Percentiles rank a stretch among this genome's conserved stretches.
Evolutionary conservation across 2,888 invertebrate species (phyloP).

Genomic region (Polyommatus iphigenia): DNA sequence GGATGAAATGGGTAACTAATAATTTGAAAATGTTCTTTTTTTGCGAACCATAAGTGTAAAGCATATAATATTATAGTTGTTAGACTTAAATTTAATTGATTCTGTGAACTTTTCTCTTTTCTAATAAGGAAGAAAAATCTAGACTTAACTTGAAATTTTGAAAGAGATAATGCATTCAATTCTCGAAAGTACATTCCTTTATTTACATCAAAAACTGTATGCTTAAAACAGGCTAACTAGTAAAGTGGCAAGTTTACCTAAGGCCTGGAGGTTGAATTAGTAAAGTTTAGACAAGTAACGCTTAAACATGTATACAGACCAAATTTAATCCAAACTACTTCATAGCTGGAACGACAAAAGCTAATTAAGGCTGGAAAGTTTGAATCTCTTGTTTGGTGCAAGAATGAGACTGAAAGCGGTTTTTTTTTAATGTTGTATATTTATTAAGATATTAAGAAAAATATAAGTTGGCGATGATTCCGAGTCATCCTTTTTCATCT

Average conservation of each 20-base stretch:
- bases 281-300: conserved; percentile 28
- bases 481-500: no score
- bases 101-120: no score
- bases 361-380: conserved; percentile 49
- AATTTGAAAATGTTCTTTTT: no score
- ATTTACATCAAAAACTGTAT: not conserved
- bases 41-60: no score
- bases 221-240: not conserved
- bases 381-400: conserved; percentile 32
- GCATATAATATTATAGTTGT: no score
- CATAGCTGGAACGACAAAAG: conserved; percentile 53
- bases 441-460: no score
- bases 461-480: no score
- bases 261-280: conserved; percentile 20
- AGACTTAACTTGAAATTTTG: not conserved
- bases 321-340: conserved; percentile 44
- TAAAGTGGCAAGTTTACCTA: conserved; percentile 22
- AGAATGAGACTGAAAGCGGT: not conserved
- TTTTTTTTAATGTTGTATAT: no score
- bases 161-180: not conserved
- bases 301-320: conserved; percentile 34
- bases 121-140: no score
- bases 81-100: no score
- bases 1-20: no score
- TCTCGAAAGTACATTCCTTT: not conserved